These are phyloP conservation scores for Cricetomys ansorgei DNA, from an alignment of 2,113 vertebrate genomes.

Conservation along the genomic window DNA sequence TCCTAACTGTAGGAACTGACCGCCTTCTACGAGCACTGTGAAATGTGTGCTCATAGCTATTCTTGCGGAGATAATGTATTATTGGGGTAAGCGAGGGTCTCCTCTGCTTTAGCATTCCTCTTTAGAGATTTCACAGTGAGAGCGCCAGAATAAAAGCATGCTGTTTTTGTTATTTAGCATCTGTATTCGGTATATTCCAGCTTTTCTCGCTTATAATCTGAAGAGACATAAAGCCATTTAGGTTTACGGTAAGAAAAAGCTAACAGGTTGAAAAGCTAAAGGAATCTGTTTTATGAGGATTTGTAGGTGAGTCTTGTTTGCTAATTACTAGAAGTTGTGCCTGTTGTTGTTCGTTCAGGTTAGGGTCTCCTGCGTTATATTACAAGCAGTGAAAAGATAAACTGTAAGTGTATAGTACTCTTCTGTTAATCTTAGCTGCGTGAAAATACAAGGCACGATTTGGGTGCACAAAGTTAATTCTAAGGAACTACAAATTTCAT, in stretches of 20 bases:
- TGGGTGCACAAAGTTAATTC: not conserved
- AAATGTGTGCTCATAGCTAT: not conserved
- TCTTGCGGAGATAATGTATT: conserved; percentile 40
- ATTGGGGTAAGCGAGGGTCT: not conserved
- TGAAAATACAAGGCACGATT: not conserved
- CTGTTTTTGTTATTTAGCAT: not conserved
- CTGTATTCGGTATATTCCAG: not conserved
- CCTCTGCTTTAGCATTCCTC: not conserved
- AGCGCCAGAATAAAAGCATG: conserved; percentile 14
- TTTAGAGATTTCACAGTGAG: not conserved
- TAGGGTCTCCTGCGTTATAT: conserved; percentile 36
- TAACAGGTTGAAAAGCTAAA: not conserved
- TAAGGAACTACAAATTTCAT: not conserved
- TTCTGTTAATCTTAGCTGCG: conserved; percentile 5
- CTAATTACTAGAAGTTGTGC: not conserved
- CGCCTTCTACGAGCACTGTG: conserved; percentile 42
- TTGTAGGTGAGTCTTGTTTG: not conserved
- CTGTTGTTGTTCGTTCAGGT: not conserved
- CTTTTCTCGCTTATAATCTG: not conserved
- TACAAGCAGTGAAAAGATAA: conserved; percentile 28
- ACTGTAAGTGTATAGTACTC: not conserved
- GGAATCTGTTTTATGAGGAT: not conserved
- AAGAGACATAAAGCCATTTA: not conserved
- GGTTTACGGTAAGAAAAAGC: not conserved
- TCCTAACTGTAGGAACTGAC: conserved; percentile 57